Conservation (phyloP, 64 coral and sea anemone species). For the Trachythela sp. region DNA sequence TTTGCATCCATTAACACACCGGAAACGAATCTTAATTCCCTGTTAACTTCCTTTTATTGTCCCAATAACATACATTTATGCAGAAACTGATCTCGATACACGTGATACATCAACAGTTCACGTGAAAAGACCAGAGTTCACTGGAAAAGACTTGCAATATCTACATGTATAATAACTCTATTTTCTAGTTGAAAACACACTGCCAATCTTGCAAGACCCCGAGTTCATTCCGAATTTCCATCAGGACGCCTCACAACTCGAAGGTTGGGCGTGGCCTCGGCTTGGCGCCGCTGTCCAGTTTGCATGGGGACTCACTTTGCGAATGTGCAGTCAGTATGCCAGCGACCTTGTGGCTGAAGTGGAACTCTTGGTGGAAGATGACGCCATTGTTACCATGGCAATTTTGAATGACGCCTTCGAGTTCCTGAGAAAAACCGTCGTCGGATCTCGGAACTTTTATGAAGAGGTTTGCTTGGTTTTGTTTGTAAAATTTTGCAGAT, state of each 20-base stretch:
- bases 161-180: too few relatives aligned
- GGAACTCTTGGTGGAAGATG: constrained; percentile 89
- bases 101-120: too few relatives aligned
- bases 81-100: too few relatives aligned
- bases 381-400: constrained; percentile 66
- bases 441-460: constrained; percentile 70
- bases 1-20: too few relatives aligned
- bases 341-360: constrained; percentile 55
- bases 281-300: constrained; percentile 61
- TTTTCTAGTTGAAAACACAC: constrained; percentile 40
- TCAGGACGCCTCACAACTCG: constrained; percentile 50
- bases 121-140: too few relatives aligned
- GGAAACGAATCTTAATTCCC: too few relatives aligned
- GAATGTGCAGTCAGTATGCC: constrained; percentile 84
- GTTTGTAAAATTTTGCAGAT: not conserved
- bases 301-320: constrained; percentile 76
- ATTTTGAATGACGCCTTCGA: constrained; percentile 69
- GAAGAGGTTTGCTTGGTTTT: constrained; percentile 61
- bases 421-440: constrained; percentile 57
- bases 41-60: too few relatives aligned
- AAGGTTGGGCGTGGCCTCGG: constrained; percentile 57
- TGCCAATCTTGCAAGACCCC: constrained; percentile 73
- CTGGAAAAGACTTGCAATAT: too few relatives aligned
- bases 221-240: constrained; percentile 83
- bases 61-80: too few relatives aligned